Evolutionary conservation across 1,140 invertebrate species (phyloP), one percentile per base, ranked within the genome.

Genomic region (Oryzaephilus surinamensis): DNA sequence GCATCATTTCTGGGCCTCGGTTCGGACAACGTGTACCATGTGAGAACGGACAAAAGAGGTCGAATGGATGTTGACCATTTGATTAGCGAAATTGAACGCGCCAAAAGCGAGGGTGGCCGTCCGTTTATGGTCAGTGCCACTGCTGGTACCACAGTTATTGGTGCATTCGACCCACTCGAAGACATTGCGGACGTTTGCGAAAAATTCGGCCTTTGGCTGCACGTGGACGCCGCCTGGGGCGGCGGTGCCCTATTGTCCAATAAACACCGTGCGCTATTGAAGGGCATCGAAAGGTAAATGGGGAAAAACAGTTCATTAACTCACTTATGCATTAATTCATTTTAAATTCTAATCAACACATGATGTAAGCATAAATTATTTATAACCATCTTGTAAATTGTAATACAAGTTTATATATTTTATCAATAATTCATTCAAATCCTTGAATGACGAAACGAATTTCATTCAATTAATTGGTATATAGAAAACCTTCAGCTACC

Each of bases 161-260:
- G 92, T 0, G 90, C 92, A 0, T 96, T 84, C 51, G 95, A 98
- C 65, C 90, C 93, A 1, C 55, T 98, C 7, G 63, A 72, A 3
- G 66, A 78, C 13, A 81, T 97, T 27, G 80, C 84, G 0, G 76
- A 79, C 15, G 54, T 97, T 5, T 97, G 93, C 55, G 61, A 79
- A 42, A 77, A 85, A 54, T 76, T 91, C 51, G 74, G 77, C 2
- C 58, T 97, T 34, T 98, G 94, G 94, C 64, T 97, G 17, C 94
- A 98, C 57, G 88, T 96, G 1, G 94, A 98, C 57, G 92, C 90
- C 1, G 92, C 93, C 2, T 97, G 92, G 92, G 75, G 75, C 21
- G 93, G 93, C 2, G 89, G 90, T 6, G 82, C 84, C 0, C 64
- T 97, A 6, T 72, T 97, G 60, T 93, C 89, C 0, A 71, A 69